phyloP scores from a whole-genome alignment of 2,888 invertebrate species.

The Tipula confusa region DNA sequence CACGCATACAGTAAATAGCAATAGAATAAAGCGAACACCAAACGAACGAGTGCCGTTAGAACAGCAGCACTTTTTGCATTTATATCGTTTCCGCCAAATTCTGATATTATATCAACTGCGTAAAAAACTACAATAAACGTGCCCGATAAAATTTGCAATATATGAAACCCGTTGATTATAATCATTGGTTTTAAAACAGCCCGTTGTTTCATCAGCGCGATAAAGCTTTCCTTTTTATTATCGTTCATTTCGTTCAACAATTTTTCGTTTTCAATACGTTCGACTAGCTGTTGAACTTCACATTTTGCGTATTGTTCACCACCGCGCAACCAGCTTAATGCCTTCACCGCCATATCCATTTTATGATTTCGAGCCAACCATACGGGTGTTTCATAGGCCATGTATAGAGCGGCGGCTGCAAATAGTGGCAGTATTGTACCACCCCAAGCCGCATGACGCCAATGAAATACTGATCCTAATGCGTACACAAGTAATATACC shows the following conservation, averaged over 20 bases:
- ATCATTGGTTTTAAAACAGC: conserved; percentile 67
- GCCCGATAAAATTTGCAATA: conserved; percentile 69
- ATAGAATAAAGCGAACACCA: conserved; percentile 60
- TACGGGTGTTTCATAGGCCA: conserved; percentile 69
- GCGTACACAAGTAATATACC: conserved; percentile 71
- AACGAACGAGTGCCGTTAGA: conserved; percentile 63
- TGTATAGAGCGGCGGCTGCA: conserved; percentile 57
- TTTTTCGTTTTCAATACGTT: conserved; percentile 58
- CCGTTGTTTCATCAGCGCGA: conserved; percentile 54
- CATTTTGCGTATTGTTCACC: conserved; percentile 55
- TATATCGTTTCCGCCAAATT: conserved; percentile 52
- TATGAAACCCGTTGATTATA: conserved; percentile 67
- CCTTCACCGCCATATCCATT: conserved; percentile 53
- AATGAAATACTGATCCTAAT: conserved; percentile 63
- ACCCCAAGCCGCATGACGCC: conserved; percentile 65
- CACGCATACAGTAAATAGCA: conserved; percentile 61
- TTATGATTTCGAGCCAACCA: conserved; percentile 65
- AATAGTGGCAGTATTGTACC: conserved; percentile 58
- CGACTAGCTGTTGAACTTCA: conserved; percentile 60
- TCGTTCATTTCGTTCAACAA: conserved; percentile 44
- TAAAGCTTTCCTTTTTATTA: conserved; percentile 52
- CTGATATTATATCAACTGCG: conserved; percentile 66
- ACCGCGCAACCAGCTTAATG: conserved; percentile 59
- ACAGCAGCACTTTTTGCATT: conserved; percentile 59
- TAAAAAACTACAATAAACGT: conserved; percentile 76